Evolutionary conservation across 2,797 vertebrate genomes (phyloP).

Genomic region (Alauda arvensis): DNA sequence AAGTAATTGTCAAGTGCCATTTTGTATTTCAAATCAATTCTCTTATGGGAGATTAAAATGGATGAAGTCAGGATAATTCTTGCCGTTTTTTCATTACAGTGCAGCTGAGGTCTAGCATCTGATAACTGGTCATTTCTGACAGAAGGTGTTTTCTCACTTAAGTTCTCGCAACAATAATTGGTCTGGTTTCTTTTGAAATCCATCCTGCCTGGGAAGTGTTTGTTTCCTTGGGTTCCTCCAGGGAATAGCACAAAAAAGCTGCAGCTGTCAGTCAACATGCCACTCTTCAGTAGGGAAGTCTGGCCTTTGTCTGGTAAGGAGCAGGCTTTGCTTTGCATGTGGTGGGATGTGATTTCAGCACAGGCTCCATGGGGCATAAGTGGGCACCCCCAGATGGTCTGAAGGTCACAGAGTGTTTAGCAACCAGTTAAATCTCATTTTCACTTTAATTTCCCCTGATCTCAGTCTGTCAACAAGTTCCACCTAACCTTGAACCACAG

Average conservation of each 20-base stretch:
- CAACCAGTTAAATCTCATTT: conserved; percentile 4
- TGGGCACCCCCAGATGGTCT: not conserved
- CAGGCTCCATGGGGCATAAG: not conserved
- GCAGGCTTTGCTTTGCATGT: not conserved
- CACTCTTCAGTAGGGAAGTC: not conserved
- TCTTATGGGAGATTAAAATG: not conserved
- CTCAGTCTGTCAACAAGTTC: not conserved
- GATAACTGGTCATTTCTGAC: not conserved
- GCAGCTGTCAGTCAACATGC: not conserved
- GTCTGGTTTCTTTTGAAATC: not conserved
- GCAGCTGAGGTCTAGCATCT: not conserved
- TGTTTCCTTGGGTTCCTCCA: not conserved
- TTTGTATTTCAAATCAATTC: not conserved
- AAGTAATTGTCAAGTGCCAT: not conserved
- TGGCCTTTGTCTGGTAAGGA: not conserved
- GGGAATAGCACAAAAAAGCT: not conserved
- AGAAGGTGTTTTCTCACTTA: not conserved
- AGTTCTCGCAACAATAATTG: not conserved
- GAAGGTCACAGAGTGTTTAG: not conserved
- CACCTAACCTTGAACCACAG: not conserved
- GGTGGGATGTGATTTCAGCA: not conserved
- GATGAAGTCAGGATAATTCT: not conserved
- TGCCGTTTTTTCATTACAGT: not conserved
- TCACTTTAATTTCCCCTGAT: not conserved
- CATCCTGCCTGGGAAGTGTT: not conserved